Evolutionary conservation across 2,888 invertebrate genomes (phyloP).

Genomic region (Selenia dentaria): DNA sequence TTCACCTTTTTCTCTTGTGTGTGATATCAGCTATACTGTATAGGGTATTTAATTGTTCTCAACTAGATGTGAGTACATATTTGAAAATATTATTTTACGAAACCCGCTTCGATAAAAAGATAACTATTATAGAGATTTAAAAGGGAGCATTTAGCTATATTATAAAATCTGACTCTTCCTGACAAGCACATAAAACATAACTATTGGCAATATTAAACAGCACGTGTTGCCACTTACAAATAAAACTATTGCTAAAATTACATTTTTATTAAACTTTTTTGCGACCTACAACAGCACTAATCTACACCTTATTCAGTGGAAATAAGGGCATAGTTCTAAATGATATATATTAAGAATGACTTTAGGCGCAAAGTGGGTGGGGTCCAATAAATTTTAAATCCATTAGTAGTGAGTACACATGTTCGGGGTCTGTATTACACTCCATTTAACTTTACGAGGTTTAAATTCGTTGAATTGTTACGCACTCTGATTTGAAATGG

Average conservation of each 20-base stretch:
- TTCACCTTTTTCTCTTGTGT: too few relatives aligned
- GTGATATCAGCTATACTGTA: too few relatives aligned
- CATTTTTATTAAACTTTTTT: constrained; percentile 1
- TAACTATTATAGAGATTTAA: too few relatives aligned
- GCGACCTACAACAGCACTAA: background rate
- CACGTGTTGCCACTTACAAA: constrained; percentile 44
- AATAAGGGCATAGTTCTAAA: constrained; percentile 16
- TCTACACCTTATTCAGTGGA: constrained; percentile 2
- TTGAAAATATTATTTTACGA: too few relatives aligned
- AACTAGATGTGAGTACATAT: too few relatives aligned
- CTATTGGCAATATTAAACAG: constrained; percentile 36
- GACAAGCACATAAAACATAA: constrained; percentile 7
- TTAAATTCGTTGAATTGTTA: constrained; percentile 79
- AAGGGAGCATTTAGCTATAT: too few relatives aligned
- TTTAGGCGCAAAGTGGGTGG: constrained; percentile 65
- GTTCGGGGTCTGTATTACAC: constrained; percentile 70
- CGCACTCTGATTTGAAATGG: constrained; percentile 55
- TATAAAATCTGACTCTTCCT: background rate
- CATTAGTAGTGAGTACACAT: constrained; percentile 81
- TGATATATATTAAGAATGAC: constrained; percentile 4
- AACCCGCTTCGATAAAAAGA: too few relatives aligned
- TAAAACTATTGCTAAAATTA: constrained; percentile 19
- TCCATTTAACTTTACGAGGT: constrained; percentile 83
- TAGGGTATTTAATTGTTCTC: too few relatives aligned
- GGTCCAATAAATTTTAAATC: constrained; percentile 81